Evolutionary conservation across 2,113 vertebrate species (phyloP), one percentile per base, ranked within the genome.

Genomic region (Crotalus helleri): DNA sequence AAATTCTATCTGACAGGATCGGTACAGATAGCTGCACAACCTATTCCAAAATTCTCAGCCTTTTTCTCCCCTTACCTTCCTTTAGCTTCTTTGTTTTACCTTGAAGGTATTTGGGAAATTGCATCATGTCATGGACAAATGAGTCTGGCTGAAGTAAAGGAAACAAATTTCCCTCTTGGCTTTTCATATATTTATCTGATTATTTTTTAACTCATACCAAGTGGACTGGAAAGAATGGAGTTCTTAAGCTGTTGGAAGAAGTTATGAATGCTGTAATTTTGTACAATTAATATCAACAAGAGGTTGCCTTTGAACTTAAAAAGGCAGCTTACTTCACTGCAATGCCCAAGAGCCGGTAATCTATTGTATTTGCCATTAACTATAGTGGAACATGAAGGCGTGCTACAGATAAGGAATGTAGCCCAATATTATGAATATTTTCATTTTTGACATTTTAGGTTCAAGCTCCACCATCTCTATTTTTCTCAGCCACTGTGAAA

Each of bases 101-200:
- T 58, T 51, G 74, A 59, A 69, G 64, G 29, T 5, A 92, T 93
- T n/a, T 46, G 92, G 94, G 92, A 94, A 95, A 91, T 85, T 69
- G 39, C 19, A 0, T 87, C 92, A 91, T 23, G 64, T 23, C 64
- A 93, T 87, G 90, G 94, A 57, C 93, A 90, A 88, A 87, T 88
- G 81, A 3, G 95, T 92, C 90, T 93, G 91, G 94, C 96, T 61
- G 91, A 93, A 93, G 92, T 93, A 59, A 4, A 91, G 15, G n/a
- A 69, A 87, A 7, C 44, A 64, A 90, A 8, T 23, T 90, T 94
- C 88, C 55, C n/a, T 90, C 51, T 23, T 4, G 29, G 49, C 26
- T 1, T 64, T 87, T 87, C 46, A 88, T 85, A 1, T 33, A 90
- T 93, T 90, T 87, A 93, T 0, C 0, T 54, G 21, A 23, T 49